These are phyloP conservation scores for Palythoa grandiflora DNA, from an alignment of 92 coral and sea anemone species.

Conservation along the genomic window DNA sequence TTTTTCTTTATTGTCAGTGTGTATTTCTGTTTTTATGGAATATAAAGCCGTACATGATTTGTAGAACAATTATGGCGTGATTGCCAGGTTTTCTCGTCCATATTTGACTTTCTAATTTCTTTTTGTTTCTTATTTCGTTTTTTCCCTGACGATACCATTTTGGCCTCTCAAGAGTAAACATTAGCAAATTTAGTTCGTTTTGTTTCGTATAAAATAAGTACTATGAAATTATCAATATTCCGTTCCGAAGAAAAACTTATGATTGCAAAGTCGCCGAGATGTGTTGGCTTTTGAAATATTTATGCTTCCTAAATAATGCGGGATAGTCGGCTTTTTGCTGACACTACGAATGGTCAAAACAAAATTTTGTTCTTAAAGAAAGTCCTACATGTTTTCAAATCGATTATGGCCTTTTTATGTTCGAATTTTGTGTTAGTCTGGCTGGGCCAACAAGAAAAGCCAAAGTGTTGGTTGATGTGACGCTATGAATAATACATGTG, in stretches of 20 bases:
- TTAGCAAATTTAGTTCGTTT: neutral
- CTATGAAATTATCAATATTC: neutral
- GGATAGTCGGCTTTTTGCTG: conserved; percentile 5
- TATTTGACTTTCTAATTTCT: conserved; percentile 6
- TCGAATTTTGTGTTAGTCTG: neutral
- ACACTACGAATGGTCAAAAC: neutral
- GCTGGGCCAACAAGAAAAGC: conserved; percentile 28
- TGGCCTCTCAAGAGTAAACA: neutral
- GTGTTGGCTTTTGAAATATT: conserved; percentile 80
- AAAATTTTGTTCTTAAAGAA: neutral
- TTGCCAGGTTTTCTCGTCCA: neutral
- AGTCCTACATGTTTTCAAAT: neutral
- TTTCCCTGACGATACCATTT: neutral
- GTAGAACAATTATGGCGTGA: neutral
- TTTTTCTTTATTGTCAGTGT: conserved; percentile 4
- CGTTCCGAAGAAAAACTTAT: neutral
- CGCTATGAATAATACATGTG: conserved; percentile 38
- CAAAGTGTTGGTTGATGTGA: conserved; percentile 40
- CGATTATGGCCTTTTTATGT: neutral
- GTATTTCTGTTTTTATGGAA: conserved; percentile 1
- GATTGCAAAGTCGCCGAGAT: conserved; percentile 23
- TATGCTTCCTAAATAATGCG: conserved; percentile 62
- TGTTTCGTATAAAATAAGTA: neutral
- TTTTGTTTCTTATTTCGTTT: neutral
- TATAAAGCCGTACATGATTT: conserved; percentile 5